These are phyloP conservation scores for Harpalus rubripes DNA, from an alignment of 2,888 invertebrate genomes.

Conservation along the genomic window DNA sequence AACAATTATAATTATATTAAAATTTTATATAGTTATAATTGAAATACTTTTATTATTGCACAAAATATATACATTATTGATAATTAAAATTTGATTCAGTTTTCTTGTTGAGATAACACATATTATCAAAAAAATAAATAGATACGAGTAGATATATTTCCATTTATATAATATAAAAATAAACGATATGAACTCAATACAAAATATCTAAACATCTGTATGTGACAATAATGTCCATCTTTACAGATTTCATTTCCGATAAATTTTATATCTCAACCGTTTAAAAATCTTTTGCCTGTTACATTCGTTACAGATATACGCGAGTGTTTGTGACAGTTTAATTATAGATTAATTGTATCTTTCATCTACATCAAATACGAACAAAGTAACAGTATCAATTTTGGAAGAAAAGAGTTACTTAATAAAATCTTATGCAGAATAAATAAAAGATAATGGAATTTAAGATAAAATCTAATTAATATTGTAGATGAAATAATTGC, in stretches of 20 bases:
- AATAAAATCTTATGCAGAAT: too few species aligned
- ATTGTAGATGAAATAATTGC: too few species aligned
- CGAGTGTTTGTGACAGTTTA: background rate
- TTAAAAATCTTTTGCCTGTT: background rate
- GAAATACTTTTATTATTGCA: background rate
- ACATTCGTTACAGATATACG: background rate
- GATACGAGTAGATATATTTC: background rate
- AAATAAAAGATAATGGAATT: too few species aligned
- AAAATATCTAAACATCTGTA: background rate
- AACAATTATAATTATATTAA: background rate
- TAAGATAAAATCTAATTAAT: too few species aligned
- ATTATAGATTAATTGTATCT: background rate
- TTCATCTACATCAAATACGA: background rate
- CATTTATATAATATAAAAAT: background rate
- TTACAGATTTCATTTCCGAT: background rate
- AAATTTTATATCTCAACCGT: background rate
- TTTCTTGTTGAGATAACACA: too few species aligned
- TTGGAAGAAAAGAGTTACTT: background rate
- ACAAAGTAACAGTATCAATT: background rate
- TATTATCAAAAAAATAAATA: too few species aligned
- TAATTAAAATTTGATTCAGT: too few species aligned
- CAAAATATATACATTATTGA: background rate
- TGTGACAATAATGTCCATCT: background rate
- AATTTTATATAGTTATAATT: background rate
- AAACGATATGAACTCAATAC: background rate